phyloP scores from a whole-genome alignment of 2,888 invertebrate genomes.

The Papilio elwesi region DNA sequence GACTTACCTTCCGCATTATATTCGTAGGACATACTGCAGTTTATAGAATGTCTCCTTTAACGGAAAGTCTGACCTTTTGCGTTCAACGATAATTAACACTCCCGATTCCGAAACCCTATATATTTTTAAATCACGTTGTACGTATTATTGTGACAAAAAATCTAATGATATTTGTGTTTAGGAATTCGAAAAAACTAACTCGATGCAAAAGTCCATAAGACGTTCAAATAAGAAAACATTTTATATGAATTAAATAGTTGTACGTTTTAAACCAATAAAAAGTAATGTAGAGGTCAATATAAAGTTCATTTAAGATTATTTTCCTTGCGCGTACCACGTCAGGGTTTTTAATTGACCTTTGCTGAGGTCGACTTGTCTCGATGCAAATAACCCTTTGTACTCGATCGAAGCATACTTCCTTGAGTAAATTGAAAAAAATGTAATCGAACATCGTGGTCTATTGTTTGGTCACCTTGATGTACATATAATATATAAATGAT shows the following conservation, averaged over 20 bases:
- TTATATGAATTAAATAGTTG: not conserved
- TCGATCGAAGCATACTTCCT: constrained; percentile 6
- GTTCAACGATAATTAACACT: too few relatives aligned
- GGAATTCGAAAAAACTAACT: too few relatives aligned
- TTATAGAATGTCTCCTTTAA: too few relatives aligned
- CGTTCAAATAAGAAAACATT: not conserved
- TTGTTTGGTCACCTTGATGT: constrained; percentile 6
- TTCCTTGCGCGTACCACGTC: constrained; percentile 29
- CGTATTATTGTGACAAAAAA: too few relatives aligned
- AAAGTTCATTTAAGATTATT: constrained; percentile 32
- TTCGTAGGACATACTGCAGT: too few relatives aligned
- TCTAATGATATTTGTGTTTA: too few relatives aligned
- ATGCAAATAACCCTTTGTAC: constrained; percentile 27
- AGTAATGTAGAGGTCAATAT: constrained; percentile 10
- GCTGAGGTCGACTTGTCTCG: constrained; percentile 33
- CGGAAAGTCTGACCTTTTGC: too few relatives aligned
- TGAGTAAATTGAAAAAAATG: not conserved
- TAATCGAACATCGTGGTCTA: not conserved
- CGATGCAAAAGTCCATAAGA: too few relatives aligned
- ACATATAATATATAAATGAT: not conserved
- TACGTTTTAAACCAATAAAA: constrained; percentile 3
- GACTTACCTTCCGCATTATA: too few relatives aligned
- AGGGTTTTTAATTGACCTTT: constrained; percentile 34
- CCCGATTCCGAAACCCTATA: too few relatives aligned
- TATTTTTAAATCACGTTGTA: too few relatives aligned